phyloP scores from a whole-genome alignment of 2,888 invertebrate genomes.

The Agrochola lota region DNA sequence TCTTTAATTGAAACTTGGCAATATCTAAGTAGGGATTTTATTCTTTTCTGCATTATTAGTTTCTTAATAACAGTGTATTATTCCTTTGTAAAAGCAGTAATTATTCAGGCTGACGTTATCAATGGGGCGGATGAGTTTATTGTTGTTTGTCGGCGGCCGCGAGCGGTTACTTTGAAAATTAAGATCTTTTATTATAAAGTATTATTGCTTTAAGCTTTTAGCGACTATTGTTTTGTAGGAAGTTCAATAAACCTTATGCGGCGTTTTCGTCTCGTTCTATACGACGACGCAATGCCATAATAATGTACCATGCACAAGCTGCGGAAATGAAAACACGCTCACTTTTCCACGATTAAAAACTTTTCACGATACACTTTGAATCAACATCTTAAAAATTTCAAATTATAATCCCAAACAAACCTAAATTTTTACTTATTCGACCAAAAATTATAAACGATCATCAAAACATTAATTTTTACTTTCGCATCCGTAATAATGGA shows the following conservation, averaged over 20 bases:
- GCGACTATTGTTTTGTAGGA: constrained; percentile 29
- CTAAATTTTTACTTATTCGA: neutral
- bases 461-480: neutral
- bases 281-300: neutral
- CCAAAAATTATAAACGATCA: neutral
- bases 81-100: constrained; percentile 22
- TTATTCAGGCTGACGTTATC: constrained; percentile 41
- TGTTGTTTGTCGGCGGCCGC: constrained; percentile 34
- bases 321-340: neutral
- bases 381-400: no score
- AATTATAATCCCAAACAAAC: no score
- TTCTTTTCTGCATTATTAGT: constrained; percentile 37
- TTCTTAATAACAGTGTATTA: constrained; percentile 35
- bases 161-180: constrained; percentile 11
- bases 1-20: constrained; percentile 56
- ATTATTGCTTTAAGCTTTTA: constrained; percentile 43
- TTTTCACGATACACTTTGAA: no score
- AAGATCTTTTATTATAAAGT: constrained; percentile 25
- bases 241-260: constrained; percentile 4
- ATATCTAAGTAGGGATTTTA: constrained; percentile 39
- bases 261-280: neutral
- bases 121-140: constrained; percentile 47
- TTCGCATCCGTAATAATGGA: neutral
- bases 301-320: neutral
- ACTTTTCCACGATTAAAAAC: neutral